Evolutionary conservation across 1,140 invertebrate species (phyloP).

Genomic region (Drosophila lacteicornis): DNA sequence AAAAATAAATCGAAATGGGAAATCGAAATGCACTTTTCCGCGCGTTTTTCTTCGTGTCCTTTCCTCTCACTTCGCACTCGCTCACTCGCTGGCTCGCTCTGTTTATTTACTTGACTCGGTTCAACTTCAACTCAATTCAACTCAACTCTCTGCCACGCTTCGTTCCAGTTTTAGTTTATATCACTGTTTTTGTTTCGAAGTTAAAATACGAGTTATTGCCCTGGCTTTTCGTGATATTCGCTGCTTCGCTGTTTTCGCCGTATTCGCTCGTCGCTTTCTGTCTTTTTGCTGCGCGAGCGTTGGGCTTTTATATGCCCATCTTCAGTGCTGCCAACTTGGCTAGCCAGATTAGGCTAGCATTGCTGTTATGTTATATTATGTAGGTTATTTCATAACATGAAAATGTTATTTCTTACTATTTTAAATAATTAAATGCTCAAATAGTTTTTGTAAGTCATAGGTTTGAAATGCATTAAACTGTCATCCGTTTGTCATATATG

Average conservation of each 20-base stretch:
- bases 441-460: too few species aligned
- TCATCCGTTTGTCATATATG: too few species aligned
- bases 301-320: slow-evolving; percentile 16
- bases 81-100: slow-evolving; percentile 12
- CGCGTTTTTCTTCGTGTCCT: slow-evolving; percentile 38
- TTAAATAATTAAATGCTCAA: too few species aligned
- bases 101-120: slow-evolving; percentile 25
- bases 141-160: slow-evolving; percentile 14
- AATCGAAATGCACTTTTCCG: slow-evolving; percentile 49
- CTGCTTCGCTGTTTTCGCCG: slow-evolving; percentile 42
- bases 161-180: slow-evolving; percentile 27
- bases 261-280: slow-evolving; percentile 21
- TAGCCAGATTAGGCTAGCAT: too few species aligned
- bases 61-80: slow-evolving; percentile 2
- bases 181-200: slow-evolving; percentile 30
- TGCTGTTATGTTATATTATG: too few species aligned
- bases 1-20: slow-evolving; percentile 10
- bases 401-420: too few species aligned
- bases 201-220: slow-evolving; percentile 26
- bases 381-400: too few species aligned
- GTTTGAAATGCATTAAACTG: too few species aligned
- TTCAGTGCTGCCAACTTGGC: too few species aligned
- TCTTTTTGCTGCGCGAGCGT: slow-evolving; percentile 29
- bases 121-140: slow-evolving; percentile 1
- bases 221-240: slow-evolving; percentile 47